Base-by-base conservation (phyloP, 2,797 vertebrate genomes). In the Chelonia mydas region DNA sequence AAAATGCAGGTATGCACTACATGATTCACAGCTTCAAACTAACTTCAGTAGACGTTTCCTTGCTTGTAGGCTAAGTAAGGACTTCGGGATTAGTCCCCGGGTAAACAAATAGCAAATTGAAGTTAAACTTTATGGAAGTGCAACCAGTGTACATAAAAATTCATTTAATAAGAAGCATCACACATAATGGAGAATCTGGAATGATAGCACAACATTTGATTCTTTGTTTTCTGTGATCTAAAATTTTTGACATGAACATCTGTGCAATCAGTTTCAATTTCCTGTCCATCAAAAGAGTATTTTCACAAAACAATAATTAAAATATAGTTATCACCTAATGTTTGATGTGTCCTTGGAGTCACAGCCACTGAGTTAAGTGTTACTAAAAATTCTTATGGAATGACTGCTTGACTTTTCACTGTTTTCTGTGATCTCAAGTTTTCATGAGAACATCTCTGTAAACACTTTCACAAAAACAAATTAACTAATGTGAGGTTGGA, bases 181-280 rank as follows among this genome's bases (percentile, higher is more conserved):
- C 0, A 41, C 81, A 41, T 25, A 87, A 61, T 1, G 53, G 65
- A 88, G 53, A 12, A 2, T 10, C 21, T 37, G 0, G 12, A 90
- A 3, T 0, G 5, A 54, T 45, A 2, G 1, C 7, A 57, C 47
- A 1, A 47, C 6, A 5, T 47, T 45, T 12, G 1, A 2, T 83
- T 41, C 25, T 89, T 83, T 27, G 2, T 87, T 92, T 91, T 53
- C 28, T 68, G 6, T 13, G 9, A 45, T 53, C 33, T 88, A 28
- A 77, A 11, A 33, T 1, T 21, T 51, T 27, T 49, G 45, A 28
- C 6, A 77, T 6, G n/a, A 27, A 37, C 16, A n/a, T 19, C 33
- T 41, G 4, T 13, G 3, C 57, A 61, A 93, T 51, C 2, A 47
- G 3, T 81, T 86, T 23, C 51, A 59, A 79, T 19, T 0, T 59